Evolutionary conservation across 1,140 invertebrate species (phyloP).

Genomic region (Halictus rubicundus): DNA sequence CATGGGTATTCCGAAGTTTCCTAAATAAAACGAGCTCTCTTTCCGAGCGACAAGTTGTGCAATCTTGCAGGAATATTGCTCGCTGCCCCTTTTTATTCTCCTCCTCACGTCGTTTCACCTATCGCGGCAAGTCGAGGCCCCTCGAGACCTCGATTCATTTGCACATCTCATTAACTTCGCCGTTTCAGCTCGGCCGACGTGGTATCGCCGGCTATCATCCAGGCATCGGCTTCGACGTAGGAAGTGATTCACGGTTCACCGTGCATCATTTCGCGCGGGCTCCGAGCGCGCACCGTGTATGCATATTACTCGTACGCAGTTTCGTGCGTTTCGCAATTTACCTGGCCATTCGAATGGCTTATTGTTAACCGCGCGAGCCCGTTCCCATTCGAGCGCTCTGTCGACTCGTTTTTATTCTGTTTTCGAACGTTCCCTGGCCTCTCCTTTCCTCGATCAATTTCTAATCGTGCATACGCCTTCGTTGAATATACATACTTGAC

Average conservation of each 20-base stretch:
- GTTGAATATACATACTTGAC: too few species aligned
- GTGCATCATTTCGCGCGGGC: conserved; percentile 62
- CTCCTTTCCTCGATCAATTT: background rate
- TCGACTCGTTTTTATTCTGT: background rate
- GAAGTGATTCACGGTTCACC: conserved; percentile 68
- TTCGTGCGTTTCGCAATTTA: conserved; percentile 55
- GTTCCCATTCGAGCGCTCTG: background rate
- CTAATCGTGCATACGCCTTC: background rate
- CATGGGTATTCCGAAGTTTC: background rate
- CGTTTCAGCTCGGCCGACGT: conserved; percentile 59
- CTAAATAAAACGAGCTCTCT: background rate
- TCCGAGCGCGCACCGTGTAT: conserved; percentile 37
- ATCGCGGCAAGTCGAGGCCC: conserved; percentile 35
- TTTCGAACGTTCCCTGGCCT: background rate
- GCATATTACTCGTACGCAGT: conserved; percentile 41
- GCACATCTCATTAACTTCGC: conserved; percentile 65
- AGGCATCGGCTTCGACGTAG: conserved; percentile 66
- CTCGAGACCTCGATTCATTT: conserved; percentile 49
- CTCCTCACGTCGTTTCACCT: conserved; percentile 36
- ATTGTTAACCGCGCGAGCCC: conserved; percentile 19
- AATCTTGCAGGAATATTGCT: conserved; percentile 16
- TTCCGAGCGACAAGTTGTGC: conserved; percentile 6
- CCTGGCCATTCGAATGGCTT: background rate
- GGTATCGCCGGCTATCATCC: conserved; percentile 62
- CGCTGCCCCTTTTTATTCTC: conserved; percentile 26